Evolutionary conservation across 2,113 vertebrate genomes (phyloP).

Genomic region (Lamprotornis superbus): DNA sequence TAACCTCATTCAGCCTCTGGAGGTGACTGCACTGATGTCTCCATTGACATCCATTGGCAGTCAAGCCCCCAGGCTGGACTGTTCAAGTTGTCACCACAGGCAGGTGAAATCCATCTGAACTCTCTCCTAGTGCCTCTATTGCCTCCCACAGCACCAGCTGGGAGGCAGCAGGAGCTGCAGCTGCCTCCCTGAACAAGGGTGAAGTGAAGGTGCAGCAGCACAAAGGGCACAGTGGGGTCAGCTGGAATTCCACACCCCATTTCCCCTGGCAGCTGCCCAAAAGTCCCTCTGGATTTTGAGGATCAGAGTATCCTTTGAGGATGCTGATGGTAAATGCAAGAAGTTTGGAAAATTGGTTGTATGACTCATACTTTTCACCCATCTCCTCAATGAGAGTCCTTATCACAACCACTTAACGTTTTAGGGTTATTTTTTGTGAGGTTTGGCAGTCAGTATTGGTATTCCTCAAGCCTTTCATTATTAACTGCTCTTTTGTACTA

Average conservation of each 20-base stretch:
- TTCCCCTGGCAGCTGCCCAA: not conserved
- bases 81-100: not conserved
- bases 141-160: not conserved
- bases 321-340: not conserved
- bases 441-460: not conserved
- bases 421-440: not conserved
- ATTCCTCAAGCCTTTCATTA: not conserved
- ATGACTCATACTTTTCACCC: not conserved
- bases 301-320: not conserved
- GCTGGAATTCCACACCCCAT: not conserved
- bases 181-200: not conserved
- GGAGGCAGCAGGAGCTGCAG: not conserved
- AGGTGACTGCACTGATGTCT: not conserved
- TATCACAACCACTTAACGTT: not conserved
- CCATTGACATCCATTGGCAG: rapidly evolving
- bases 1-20: not conserved
- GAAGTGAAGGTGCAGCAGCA: not conserved
- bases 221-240: rapidly evolving
- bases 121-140: not conserved
- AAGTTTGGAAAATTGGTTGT: not conserved
- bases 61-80: too few species aligned
- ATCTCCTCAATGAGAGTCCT: not conserved
- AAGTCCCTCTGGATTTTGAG: not conserved
- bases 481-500: not conserved
- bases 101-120: not conserved